A percentile compares a stretch with the other conserved stretches of the same genome.
Evolutionary conservation across 2,113 vertebrate genomes (phyloP).

Genomic region (Sinocyclocheilus rhinocerous): DNA sequence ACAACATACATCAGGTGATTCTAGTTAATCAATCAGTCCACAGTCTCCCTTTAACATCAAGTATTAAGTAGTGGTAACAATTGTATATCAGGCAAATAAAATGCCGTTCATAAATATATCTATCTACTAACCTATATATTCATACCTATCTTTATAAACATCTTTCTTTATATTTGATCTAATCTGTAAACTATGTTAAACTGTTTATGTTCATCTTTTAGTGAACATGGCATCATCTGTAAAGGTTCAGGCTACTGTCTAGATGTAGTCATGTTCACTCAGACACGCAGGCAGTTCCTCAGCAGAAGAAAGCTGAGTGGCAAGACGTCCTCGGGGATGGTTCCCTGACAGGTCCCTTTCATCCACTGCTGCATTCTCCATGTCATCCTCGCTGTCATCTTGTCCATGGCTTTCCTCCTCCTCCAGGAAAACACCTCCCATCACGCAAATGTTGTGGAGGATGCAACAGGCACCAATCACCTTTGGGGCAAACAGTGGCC

Average conservation of each 20-base stretch:
- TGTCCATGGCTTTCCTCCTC: not conserved
- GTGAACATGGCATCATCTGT: not conserved
- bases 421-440: not conserved
- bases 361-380: not conserved
- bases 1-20: too few species aligned
- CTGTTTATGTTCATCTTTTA: too few species aligned
- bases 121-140: too few species aligned
- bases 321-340: not conserved
- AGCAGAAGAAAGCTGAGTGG: not conserved
- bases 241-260: not conserved
- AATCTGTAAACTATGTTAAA: too few species aligned
- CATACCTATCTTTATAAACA: too few species aligned
- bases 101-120: too few species aligned
- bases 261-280: not conserved
- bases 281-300: not conserved
- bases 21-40: too few species aligned
- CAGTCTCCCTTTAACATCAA: too few species aligned
- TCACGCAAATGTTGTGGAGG: slow-evolving; percentile 37
- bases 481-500: slow-evolving; percentile 25
- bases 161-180: too few species aligned
- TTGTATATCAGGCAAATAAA: too few species aligned
- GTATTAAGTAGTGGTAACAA: too few species aligned
- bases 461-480: slow-evolving; percentile 36
- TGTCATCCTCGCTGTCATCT: too few species aligned
- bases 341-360: slow-evolving; percentile 23